Evolutionary conservation across 2,888 invertebrate species (phyloP), one percentile per base, ranked within the genome.

Genomic region (Gryllus longicercus): DNA sequence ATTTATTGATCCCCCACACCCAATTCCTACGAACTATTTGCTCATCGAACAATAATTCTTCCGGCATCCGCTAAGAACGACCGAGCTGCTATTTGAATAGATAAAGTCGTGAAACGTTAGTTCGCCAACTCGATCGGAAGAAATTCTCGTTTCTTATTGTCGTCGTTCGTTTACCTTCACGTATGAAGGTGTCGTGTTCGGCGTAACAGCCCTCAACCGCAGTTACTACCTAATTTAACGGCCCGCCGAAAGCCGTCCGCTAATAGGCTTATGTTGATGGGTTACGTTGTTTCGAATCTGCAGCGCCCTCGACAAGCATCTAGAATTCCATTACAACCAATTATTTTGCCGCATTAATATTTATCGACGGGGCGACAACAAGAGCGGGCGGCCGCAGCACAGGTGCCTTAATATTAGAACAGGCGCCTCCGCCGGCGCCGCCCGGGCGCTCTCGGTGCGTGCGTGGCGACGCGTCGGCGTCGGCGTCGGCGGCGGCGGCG

Each of bases 251-350:
- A 14, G 63, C 38, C 63, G 63, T 18, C 63, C 63, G 63, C 63
- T 63, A 63, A 63, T 63, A 63, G 63, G 63, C 63, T 63, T 63
- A 63, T 63, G 63, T 63, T 63, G 63, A 63, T 63, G 63, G 63
- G n/a, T 63, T n/a, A 63, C n/a, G 63, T 63, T 18, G 63, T 63
- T 63, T n/a, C 10, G 63, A 63, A 63, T 63, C 63, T 63, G 63
- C 63, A 63, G 14, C 63, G n/a, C 63, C 63, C 63, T 63, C 63
- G 16, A 63, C n/a, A 63, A n/a, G 63, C 63, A 63, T 63, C 63
- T 63, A 63, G 63, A 63, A 63, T 63, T 63, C 63, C 63, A 63
- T 63, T 63, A 63, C 63, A 63, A 63, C 63, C 63, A 14, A 63
- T 63, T 63, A 63, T 63, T 63, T 63, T 63, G 63, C 5, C 63